A percentile compares a stretch with the other conserved stretches of the same genome.
Evolutionary conservation across 2,113 vertebrate species (phyloP).

Genomic region (Calonectris borealis): DNA sequence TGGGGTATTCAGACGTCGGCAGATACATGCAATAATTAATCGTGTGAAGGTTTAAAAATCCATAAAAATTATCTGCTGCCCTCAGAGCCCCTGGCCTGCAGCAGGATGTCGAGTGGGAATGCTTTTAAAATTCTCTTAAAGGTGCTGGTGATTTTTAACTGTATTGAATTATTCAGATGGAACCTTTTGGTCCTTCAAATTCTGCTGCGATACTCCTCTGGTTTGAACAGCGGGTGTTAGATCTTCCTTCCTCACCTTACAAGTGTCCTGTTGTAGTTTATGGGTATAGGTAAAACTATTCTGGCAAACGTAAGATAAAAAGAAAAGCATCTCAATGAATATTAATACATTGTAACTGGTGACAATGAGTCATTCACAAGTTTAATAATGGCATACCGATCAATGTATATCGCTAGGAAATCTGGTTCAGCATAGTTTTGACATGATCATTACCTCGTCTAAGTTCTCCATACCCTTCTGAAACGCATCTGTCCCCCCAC

Average conservation of each 20-base stretch:
- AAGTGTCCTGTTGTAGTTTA: slow-evolving; percentile 5
- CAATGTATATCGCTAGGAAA: neutral
- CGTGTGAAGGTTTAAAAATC: neutral
- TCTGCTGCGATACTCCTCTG: neutral
- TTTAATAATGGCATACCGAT: neutral
- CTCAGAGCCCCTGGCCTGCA: neutral
- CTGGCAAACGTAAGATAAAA: slow-evolving; percentile 43
- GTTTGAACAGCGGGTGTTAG: neutral
- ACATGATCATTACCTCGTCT: neutral
- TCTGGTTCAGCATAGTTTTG: neutral
- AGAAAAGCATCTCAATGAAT: slow-evolving; percentile 53
- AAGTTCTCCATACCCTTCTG: neutral
- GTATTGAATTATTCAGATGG: neutral
- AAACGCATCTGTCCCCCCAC: neutral
- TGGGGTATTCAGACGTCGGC: fast-evolving
- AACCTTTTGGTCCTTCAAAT: neutral
- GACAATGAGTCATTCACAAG: neutral
- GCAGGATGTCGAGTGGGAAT: neutral
- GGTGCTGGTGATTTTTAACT: neutral
- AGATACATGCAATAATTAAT: neutral
- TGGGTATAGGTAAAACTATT: slow-evolving; percentile 8
- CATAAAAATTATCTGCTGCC: neutral
- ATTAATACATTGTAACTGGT: slow-evolving; percentile 1
- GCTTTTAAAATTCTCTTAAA: neutral
- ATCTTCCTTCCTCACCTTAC: neutral